Percentiles rank a stretch among this genome's conserved stretches.
phyloP scores from a whole-genome alignment of 2,113 vertebrate species.

The Narcine bancroftii region DNA sequence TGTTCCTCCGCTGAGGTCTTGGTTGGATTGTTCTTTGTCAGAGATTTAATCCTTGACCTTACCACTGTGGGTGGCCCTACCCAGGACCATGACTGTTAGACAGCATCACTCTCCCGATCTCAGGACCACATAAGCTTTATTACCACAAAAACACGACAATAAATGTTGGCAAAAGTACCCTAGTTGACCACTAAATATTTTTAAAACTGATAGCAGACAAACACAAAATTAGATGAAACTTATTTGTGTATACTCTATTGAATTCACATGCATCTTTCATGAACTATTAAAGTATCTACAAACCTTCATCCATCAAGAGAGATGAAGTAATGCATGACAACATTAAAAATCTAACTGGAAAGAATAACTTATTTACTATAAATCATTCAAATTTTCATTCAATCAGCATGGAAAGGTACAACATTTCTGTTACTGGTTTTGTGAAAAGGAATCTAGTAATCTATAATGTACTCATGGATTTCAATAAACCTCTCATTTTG shows the following conservation, averaged over 20 bases:
- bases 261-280: not conserved
- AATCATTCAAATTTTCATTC: not conserved
- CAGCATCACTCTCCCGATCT: too few species aligned
- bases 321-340: not conserved
- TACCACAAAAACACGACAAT: too few species aligned
- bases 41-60: too few species aligned
- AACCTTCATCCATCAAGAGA: not conserved
- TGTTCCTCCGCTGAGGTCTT: too few species aligned
- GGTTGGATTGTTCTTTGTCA: too few species aligned
- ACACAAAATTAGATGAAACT: not conserved
- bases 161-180: not conserved
- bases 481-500: not conserved
- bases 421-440: not conserved
- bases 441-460: not conserved
- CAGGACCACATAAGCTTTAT: too few species aligned
- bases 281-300: not conserved
- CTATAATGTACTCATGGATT: not conserved
- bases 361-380: not conserved
- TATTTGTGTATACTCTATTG: not conserved
- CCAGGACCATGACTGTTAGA: too few species aligned
- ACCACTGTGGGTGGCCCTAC: too few species aligned
- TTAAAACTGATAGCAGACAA: not conserved
- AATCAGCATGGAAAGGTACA: not conserved
- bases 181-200: not conserved
- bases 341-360: not conserved